These are phyloP conservation scores for Oryzias javanicus DNA, from an alignment of 2,113 vertebrate genomes.

Conservation along the genomic window DNA sequence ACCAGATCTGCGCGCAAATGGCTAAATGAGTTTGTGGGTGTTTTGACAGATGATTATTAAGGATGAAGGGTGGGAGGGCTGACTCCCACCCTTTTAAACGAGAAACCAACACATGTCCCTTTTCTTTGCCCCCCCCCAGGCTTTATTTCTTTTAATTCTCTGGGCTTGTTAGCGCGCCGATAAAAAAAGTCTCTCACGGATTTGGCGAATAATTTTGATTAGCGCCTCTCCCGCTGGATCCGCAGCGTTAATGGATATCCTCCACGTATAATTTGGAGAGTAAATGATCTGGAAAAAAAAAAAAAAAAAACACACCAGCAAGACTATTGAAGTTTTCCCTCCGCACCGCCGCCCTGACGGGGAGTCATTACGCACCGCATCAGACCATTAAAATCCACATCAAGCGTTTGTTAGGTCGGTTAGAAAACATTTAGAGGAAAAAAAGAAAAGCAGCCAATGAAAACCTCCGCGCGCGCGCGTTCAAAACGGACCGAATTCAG, in stretches of 20 bases:
- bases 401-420: conserved; percentile 52
- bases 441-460: conserved; percentile 56
- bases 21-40: conserved; percentile 83
- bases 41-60: conserved; percentile 85
- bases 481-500: conserved; percentile 2
- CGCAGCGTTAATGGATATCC: conserved; percentile 46
- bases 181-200: conserved; percentile 28
- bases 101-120: conserved; percentile 66
- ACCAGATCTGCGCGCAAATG: conserved; percentile 78
- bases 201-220: conserved; percentile 29
- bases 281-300: conserved; percentile 54
- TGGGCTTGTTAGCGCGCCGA: conserved; percentile 22
- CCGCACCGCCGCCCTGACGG: conserved; percentile 35
- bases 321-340: conserved; percentile 51
- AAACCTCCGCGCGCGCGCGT: conserved; percentile 27
- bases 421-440: conserved; percentile 60
- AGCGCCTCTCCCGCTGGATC: conserved; percentile 4
- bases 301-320: conserved; percentile 51
- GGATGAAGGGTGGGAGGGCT: conserved; percentile 76
- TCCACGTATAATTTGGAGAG: conserved; percentile 47
- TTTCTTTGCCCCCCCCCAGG: conserved; percentile 41
- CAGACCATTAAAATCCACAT: conserved; percentile 71
- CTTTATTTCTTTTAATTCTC: conserved; percentile 23
- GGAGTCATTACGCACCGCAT: conserved; percentile 67
- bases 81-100: conserved; percentile 77